phyloP scores from a whole-genome alignment of 2,797 vertebrate species.

The Sebastes steindachneri region DNA sequence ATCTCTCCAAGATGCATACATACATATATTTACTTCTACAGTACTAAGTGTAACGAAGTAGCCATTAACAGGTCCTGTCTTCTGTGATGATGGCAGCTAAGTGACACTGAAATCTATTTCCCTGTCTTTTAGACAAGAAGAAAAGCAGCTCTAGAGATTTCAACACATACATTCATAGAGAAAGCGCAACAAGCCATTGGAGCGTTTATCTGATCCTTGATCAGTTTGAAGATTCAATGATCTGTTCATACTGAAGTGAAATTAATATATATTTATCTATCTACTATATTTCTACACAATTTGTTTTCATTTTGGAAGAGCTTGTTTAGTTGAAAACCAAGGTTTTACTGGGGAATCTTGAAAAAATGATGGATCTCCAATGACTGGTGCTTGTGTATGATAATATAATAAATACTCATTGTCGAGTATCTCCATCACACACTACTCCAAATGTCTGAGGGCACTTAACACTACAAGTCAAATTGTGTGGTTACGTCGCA shows the following conservation, averaged over 20 bases:
- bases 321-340: not conserved
- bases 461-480: not conserved
- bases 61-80: not conserved
- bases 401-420: too few species aligned
- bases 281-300: not conserved
- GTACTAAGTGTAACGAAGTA: not conserved
- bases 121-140: not conserved
- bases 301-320: not conserved
- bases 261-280: not conserved
- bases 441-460: not conserved
- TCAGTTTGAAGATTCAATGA: not conserved
- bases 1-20: not conserved
- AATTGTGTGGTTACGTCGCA: not conserved
- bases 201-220: not conserved
- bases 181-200: not conserved
- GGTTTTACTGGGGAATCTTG: not conserved
- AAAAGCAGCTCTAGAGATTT: not conserved
- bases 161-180: not conserved
- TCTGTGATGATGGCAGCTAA: not conserved
- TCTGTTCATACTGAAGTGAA: not conserved
- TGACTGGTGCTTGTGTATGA: not conserved
- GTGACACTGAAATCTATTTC: not conserved
- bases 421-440: not conserved
- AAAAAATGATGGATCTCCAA: not conserved
- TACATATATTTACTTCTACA: not conserved